Evolutionary conservation across 2,113 vertebrate genomes (phyloP).

Genomic region (Scalopus aquaticus): DNA sequence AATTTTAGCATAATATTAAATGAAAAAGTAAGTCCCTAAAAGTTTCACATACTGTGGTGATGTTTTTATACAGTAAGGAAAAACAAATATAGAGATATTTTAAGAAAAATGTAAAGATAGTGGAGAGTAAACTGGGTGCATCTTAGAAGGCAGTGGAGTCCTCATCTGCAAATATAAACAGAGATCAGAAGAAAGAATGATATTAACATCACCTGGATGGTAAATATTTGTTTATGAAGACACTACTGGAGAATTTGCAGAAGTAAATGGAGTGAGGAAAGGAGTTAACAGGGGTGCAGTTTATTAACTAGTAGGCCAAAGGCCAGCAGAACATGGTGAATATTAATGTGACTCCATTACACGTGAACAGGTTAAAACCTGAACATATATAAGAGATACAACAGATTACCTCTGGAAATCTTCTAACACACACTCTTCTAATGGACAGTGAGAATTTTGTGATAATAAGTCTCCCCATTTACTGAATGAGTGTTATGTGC

Average conservation of each 20-base stretch:
- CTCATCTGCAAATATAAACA: not conserved
- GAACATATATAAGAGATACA: not conserved
- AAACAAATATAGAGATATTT: not conserved
- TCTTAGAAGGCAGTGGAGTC: not conserved
- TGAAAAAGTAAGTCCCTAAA: not conserved
- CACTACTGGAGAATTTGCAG: not conserved
- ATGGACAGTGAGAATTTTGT: not conserved
- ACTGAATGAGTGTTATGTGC: not conserved
- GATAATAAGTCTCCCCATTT: not conserved
- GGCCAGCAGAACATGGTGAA: not conserved
- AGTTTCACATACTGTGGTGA: not conserved
- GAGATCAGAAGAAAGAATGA: not conserved
- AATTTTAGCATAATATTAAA: not conserved
- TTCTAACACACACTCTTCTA: not conserved
- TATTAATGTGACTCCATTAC: not conserved
- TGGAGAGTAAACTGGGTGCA: not conserved
- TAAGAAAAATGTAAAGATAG: conserved; percentile 7
- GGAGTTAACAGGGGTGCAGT: not conserved
- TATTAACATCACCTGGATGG: not conserved
- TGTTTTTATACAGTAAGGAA: not conserved
- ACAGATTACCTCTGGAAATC: not conserved
- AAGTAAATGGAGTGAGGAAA: not conserved
- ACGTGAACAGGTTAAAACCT: not conserved
- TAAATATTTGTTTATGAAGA: not conserved
- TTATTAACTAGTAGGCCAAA: not conserved